Base-by-base conservation (phyloP, 2,113 vertebrate genomes). In the Ondatra zibethicus region DNA sequence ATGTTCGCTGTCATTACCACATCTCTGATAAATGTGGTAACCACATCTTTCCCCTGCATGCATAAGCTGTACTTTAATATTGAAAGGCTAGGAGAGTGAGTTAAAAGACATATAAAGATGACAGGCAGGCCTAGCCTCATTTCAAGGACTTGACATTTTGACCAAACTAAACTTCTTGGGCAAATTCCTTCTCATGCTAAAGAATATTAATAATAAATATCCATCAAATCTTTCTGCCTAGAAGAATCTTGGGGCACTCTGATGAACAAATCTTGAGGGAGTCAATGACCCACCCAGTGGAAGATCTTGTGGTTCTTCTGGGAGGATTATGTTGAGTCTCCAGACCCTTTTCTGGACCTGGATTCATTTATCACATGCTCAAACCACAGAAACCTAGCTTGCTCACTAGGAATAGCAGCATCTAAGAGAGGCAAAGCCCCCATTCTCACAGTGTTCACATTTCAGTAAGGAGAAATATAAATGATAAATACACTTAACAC, bases 1-100 rank as follows among this genome's bases (percentile, higher is more conserved):
- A 92, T 89, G 90, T 94, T 96, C 52, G 85, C 85, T 92, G 92
- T 93, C 97, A 95, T 80, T 91, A 95, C 66, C 3, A 14, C 21
- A 68, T 63, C n/a, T 92, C 81, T 95, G 73, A 96, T 95, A 84
- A 58, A 70, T 55, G n/a, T 42, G 58, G 84, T 66, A 58, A 63
- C 70, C 29, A 19, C 68, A 75, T 50, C 77, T 72, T 81, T 12
- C 16, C 47, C 47, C 29, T 63, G n/a, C 9, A 45, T 31, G 84
- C 29, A 1, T n/a, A 55, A 82, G 68, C 36, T 12, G 0, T 42
- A 27, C 17, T 65, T 81, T 9, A 55, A 95, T 42, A 76, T 42
- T 10, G 50, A 81, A 66, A 76, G 76, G 78, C 63, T 50, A 88
- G 16, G 13, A 55, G 10, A 11, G 58, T 68, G 81, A 95, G 47